Evolutionary conservation across 2,797 vertebrate genomes (phyloP), one percentile per base, ranked within the genome.

Genomic region (Rhinogobio ventralis): DNA sequence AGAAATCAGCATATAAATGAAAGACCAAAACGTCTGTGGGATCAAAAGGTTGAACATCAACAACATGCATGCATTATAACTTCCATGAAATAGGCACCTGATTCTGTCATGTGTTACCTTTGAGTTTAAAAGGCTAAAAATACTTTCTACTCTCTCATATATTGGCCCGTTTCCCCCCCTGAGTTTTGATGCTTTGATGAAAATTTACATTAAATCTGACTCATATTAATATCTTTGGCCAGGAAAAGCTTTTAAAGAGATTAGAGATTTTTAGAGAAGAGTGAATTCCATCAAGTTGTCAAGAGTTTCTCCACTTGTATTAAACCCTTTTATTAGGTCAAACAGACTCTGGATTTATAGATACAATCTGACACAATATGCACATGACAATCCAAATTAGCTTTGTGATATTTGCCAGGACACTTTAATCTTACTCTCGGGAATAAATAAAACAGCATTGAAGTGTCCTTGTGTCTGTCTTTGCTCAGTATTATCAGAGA

Each of bases 241-340:
- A 86, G 74, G 71, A 76, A 75, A 87, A 85, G 87, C 87, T 88
- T 88, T 87, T 85, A 86, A 66, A 86, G 51, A 87, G 82, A 87
- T 87, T 87, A 86, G 86, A 72, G 57, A 55, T 67, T 74, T 86
- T 84, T 74, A 76, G 71, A 55, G 71, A 45, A 86, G 46, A 82
- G 25, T 36, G 46, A 85, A 86, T 51, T 81, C 72, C 86, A 88
- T 86, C 86, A 87, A 82, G 17, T 72, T 69, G 57, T 81, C 71
- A 79, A 20, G 13, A 76, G 79, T 67, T 86, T 75, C 62, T 75
- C 71, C 66, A 28, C 33, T 30, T 39, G 78, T 72, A 74, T 71
- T 76, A 74, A 60, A 81, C 25, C 72, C 64, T 86, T 82, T 82
- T 86, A 85, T 86, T 85, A 82, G 79, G 81, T 79, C 68, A 86